Evolutionary conservation across 2,797 vertebrate species (phyloP).

Genomic region (Antennarius maculatus): DNA sequence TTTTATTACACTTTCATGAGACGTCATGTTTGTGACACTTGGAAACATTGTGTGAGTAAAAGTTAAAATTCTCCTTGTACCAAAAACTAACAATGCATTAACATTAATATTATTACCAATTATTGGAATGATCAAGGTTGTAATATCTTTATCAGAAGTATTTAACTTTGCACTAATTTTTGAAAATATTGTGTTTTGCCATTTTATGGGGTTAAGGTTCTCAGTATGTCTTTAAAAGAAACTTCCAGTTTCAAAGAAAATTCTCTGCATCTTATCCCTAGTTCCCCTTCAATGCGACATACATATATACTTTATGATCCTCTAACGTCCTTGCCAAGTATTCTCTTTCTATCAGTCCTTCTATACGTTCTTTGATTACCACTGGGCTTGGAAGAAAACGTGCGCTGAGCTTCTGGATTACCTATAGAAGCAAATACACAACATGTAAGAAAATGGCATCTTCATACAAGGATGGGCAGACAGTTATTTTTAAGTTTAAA

Average conservation of each 20-base stretch:
- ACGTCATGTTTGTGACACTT: too few relatives aligned
- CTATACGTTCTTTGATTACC: conserved; percentile 99
- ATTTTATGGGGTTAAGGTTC: conserved; percentile 57
- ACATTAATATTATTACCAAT: too few relatives aligned
- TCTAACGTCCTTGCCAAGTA: conserved; percentile 99
- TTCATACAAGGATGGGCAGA: background rate
- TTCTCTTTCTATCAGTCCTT: conserved; percentile 99
- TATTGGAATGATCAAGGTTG: too few relatives aligned
- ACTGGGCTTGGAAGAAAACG: conserved; percentile 98
- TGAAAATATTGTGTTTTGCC: too few relatives aligned
- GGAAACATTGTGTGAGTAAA: too few relatives aligned
- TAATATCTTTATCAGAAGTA: too few relatives aligned
- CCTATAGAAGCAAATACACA: conserved; percentile 79
- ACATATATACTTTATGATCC: conserved; percentile 99
- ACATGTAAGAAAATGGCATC: background rate
- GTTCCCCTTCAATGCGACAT: conserved; percentile 89
- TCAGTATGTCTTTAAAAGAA: conserved; percentile 89
- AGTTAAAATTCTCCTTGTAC: too few relatives aligned
- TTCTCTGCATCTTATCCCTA: conserved; percentile 37
- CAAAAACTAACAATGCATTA: too few relatives aligned
- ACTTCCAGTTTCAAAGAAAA: conserved; percentile 88
- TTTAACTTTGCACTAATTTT: too few relatives aligned
- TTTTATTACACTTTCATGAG: too few relatives aligned
- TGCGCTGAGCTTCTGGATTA: conserved; percentile 95
- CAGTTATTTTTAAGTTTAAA: background rate